Evolutionary conservation across 2,797 vertebrate genomes (phyloP).

Genomic region (Dryobates pubescens): DNA sequence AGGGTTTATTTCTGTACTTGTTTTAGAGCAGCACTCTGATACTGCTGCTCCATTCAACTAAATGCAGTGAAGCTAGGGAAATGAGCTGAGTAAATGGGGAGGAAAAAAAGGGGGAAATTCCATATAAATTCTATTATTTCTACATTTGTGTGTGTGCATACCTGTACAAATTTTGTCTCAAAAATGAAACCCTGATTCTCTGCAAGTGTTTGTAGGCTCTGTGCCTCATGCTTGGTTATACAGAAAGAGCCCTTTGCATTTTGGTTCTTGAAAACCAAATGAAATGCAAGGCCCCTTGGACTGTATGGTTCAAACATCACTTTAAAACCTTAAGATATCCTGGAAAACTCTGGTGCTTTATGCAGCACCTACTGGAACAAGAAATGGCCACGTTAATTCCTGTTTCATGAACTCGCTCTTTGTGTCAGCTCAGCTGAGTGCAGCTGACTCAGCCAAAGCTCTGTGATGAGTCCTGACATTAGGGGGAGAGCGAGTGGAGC

Average conservation of each 20-base stretch:
- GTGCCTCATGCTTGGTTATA: neutral
- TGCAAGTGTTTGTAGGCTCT: neutral
- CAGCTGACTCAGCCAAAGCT: neutral
- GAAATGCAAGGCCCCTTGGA: neutral
- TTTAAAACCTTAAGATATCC: neutral
- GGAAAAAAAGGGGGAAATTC: neutral
- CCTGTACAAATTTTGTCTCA: neutral
- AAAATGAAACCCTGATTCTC: neutral
- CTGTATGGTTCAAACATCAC: neutral
- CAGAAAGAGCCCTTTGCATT: neutral
- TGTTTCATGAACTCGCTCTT: rapidly evolving
- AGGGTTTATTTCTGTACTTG: neutral
- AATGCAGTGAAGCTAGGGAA: too few relatives aligned
- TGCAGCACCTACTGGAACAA: neutral
- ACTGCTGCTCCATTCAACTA: neutral
- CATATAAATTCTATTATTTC: neutral
- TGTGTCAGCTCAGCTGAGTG: neutral
- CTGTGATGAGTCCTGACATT: neutral
- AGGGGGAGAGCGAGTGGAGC: neutral
- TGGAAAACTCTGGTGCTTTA: neutral
- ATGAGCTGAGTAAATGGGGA: neutral
- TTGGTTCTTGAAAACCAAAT: neutral
- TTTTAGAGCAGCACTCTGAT: neutral
- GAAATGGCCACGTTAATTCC: neutral
- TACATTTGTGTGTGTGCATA: neutral